These are phyloP conservation scores for Pagetopsis macropterus DNA, from an alignment of 2,797 vertebrate genomes.

Conservation along the genomic window DNA sequence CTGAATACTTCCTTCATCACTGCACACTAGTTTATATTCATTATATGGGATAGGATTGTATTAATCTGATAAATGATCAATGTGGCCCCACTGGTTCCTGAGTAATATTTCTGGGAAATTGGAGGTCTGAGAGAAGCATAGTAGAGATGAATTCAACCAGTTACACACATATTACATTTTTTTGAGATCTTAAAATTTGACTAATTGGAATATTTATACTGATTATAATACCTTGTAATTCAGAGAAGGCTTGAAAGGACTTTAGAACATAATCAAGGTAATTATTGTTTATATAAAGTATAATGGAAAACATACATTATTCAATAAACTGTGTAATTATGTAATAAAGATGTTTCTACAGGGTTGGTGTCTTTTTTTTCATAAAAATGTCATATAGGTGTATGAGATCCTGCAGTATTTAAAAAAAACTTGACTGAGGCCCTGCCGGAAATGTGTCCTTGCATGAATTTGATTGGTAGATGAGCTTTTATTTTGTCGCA, in stretches of 20 bases:
- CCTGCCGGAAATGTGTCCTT: slow-evolving; percentile 1
- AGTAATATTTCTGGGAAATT: not conserved
- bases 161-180: not conserved
- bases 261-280: not conserved
- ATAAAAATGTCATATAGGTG: not conserved
- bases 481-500: not conserved
- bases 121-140: too few relatives aligned
- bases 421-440: not conserved
- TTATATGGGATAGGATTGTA: not conserved
- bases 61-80: not conserved
- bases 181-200: not conserved
- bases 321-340: not conserved
- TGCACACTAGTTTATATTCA: not conserved
- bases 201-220: not conserved
- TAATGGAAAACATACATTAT: not conserved
- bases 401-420: not conserved
- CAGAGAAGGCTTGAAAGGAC: not conserved
- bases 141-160: too few relatives aligned
- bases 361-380: not conserved
- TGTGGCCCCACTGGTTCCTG: not conserved
- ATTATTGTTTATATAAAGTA: not conserved
- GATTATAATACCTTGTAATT: not conserved
- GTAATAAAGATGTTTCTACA: too few relatives aligned
- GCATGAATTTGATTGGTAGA: slow-evolving; percentile 14
- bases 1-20: not conserved